Base-by-base conservation (phyloP, 2,797 vertebrate species). In the Prunella strophiata region DNA sequence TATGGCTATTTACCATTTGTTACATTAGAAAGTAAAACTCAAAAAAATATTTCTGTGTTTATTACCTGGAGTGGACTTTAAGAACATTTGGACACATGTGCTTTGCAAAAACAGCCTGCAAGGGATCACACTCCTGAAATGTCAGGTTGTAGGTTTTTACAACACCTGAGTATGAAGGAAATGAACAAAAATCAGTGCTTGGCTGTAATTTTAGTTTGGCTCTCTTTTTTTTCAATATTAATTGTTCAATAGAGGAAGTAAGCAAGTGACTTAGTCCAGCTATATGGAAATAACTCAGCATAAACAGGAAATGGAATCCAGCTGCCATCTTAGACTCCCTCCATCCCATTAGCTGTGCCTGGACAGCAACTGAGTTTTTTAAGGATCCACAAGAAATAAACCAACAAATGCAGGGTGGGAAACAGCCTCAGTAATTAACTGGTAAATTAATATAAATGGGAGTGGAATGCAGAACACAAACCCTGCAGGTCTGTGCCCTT, bases 141-240 rank as follows among this genome's bases (percentile, higher is more conserved):
- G 61, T 85, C 68, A 99, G 88, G 94, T 98, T 98, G 81, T 99
- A 97, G 47, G 99, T 99, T 98, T 98, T 99, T n/a, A 98, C 98
- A 94, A 99, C 97, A 91, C 99, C 99, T 99, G 68, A 70, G 81
- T 93, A 84, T 74, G 95, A 81, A 97, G 78, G n/a, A 95, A 36
- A 95, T 1, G 8, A 85, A 93, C 8, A 58, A 29, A 85, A 70
- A 77, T 97, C 92, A 96, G 3, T 16, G 32, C 22, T 63, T 55
- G n/a, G 16, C 34, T 79, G 30, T 25, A 30, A 68, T 45, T 51
- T 73, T 21, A 30, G 26, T 13, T 9, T 13, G 15, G 4, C 4
- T 34, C n/a, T n/a, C n/a, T n/a, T n/a, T n/a, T n/a, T n/a, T n/a
- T n/a, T n/a, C n/a, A n/a, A n/a, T 54, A 79, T 52, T 45, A 36